Evolutionary conservation across 1,140 invertebrate genomes (phyloP).

Genomic region (Drosophila saltans): DNA sequence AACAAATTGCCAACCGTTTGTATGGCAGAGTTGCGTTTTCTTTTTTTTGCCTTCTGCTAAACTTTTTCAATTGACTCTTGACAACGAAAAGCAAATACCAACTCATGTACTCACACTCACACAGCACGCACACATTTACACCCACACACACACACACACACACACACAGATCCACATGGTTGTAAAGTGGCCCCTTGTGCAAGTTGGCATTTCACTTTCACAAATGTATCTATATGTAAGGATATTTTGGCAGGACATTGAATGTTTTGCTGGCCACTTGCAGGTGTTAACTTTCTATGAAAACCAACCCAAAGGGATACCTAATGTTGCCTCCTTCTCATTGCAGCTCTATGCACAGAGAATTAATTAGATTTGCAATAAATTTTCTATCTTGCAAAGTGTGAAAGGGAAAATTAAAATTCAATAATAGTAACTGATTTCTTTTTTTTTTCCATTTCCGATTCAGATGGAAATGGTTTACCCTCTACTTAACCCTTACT

Average conservation of each 20-base stretch:
- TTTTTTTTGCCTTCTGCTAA: constrained; percentile 54
- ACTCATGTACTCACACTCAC: constrained; percentile 20
- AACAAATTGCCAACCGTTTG: constrained; percentile 67
- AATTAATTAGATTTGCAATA: too few species aligned
- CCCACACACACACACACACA: constrained; percentile 15
- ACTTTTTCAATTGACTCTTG: constrained; percentile 80
- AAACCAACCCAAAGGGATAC: neutral
- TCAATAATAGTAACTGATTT: too few species aligned
- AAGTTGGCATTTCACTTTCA: constrained; percentile 31
- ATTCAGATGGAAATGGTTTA: too few species aligned
- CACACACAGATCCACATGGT: constrained; percentile 13
- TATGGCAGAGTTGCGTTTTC: constrained; percentile 36
- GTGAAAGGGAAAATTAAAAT: too few species aligned
- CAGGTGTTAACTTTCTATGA: constrained; percentile 53
- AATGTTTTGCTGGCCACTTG: constrained; percentile 41
- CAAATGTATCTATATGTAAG: constrained; percentile 22
- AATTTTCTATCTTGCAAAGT: too few species aligned
- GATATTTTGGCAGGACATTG: constrained; percentile 34
- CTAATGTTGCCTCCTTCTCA: neutral
- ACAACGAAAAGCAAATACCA: constrained; percentile 63
- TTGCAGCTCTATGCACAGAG: too few species aligned
- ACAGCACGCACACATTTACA: neutral
- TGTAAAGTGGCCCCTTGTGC: constrained; percentile 68
- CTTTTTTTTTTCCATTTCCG: too few species aligned
- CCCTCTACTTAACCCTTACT: too few species aligned